Conservation (phyloP, 2,888 invertebrate genomes). For the Epirrita christyi region DNA sequence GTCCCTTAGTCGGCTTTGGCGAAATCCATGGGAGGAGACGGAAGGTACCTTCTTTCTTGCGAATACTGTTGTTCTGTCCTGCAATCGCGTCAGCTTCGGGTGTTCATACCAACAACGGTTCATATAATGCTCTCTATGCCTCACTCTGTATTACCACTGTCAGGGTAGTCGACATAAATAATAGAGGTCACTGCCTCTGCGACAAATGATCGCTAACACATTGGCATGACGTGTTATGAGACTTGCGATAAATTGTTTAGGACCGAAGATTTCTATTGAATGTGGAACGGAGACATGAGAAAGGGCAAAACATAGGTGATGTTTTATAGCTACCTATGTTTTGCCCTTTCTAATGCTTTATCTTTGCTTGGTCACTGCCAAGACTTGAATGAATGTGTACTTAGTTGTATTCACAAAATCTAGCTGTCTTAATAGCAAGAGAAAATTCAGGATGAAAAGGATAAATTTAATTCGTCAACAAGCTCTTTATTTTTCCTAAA, state of each 20-base stretch:
- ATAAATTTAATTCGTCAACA: no score
- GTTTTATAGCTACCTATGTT: slow-evolving; percentile 12
- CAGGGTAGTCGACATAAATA: slow-evolving; percentile 6
- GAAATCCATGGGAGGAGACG: no score
- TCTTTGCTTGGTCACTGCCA: no score
- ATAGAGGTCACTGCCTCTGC: slow-evolving; percentile 27
- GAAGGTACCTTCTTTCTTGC: neutral
- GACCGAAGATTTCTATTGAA: slow-evolving; percentile 24
- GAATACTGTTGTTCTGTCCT: neutral
- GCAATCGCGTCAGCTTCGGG: neutral
- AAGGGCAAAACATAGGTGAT: slow-evolving; percentile 21
- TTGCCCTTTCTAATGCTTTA: neutral
- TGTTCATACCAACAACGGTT: neutral
- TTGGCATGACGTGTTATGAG: slow-evolving; percentile 21
- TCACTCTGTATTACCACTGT: slow-evolving; percentile 5
- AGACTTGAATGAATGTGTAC: no score
- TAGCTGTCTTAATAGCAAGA: no score
- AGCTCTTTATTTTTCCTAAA: no score
- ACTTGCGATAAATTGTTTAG: slow-evolving; percentile 17
- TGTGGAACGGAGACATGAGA: slow-evolving; percentile 17
- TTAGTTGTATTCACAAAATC: no score
- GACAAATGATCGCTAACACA: slow-evolving; percentile 28
- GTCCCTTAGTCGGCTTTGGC: no score
- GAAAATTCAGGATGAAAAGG: no score
- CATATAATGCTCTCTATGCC: neutral